These are phyloP conservation scores for Drosophila anceps DNA, from an alignment of 2,888 invertebrate genomes.

Conservation along the genomic window DNA sequence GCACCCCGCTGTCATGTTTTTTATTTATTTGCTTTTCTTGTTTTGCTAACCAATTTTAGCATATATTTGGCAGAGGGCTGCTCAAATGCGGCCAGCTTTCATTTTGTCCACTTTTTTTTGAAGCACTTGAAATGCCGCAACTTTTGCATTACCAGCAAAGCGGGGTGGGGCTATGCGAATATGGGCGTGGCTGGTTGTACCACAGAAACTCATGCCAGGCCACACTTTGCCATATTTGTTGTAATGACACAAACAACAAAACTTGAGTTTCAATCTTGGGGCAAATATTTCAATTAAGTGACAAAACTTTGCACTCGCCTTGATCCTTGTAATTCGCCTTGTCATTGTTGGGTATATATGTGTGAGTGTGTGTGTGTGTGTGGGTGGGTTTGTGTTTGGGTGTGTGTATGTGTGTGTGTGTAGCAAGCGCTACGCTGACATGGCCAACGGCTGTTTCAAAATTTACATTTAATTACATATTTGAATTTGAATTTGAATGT, in stretches of 20 bases:
- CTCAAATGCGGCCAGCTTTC: constrained; percentile 52
- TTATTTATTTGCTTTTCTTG: constrained; percentile 21
- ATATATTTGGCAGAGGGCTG: constrained; percentile 55
- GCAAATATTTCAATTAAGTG: constrained; percentile 84
- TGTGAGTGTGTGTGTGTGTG: constrained; percentile 17
- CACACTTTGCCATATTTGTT: constrained; percentile 36
- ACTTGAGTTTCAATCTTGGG: constrained; percentile 78
- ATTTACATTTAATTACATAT: constrained; percentile 81
- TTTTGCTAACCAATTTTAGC: constrained; percentile 67
- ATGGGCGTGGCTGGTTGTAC: constrained; percentile 37
- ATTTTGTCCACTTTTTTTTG: constrained; percentile 54
- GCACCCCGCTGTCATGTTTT: background rate
- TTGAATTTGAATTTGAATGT: constrained; percentile 55
- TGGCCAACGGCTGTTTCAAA: constrained; percentile 59
- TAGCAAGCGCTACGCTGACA: constrained; percentile 14
- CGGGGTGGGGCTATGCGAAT: constrained; percentile 9
- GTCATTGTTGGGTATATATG: constrained; percentile 37
- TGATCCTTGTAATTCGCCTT: constrained; percentile 65
- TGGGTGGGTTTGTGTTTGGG: constrained; percentile 12
- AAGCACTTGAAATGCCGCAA: constrained; percentile 62
- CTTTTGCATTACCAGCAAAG: constrained; percentile 67
- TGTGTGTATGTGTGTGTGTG: constrained; percentile 20
- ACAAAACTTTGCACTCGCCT: constrained; percentile 79
- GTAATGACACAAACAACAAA: constrained; percentile 65
- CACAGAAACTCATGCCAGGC: constrained; percentile 40